These are phyloP conservation scores for Meghimatium bilineatum DNA, from an alignment of 2,888 invertebrate genomes.

Conservation along the genomic window DNA sequence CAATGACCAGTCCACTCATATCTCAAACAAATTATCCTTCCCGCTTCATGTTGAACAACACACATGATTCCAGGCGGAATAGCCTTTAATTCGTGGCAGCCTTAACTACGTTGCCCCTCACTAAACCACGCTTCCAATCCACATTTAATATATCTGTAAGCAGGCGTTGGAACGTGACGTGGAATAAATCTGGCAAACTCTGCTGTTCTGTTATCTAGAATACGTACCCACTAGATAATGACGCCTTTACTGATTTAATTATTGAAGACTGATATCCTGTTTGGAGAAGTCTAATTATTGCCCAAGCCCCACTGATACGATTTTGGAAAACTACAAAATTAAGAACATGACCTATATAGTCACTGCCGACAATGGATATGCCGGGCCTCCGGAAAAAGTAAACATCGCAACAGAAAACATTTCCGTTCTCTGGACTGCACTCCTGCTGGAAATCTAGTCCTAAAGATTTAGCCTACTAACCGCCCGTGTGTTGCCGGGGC, in stretches of 20 bases:
- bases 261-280: background rate
- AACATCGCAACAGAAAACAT: too few species aligned
- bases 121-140: background rate
- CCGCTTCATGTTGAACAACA: background rate
- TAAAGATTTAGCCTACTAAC: too few species aligned
- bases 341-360: too few species aligned
- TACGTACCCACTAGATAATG: background rate
- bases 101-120: background rate
- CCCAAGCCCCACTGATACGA: background rate
- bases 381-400: too few species aligned
- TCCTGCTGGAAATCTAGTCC: too few species aligned
- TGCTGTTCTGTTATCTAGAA: background rate
- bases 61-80: background rate
- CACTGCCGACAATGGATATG: too few species aligned
- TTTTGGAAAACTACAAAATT: too few species aligned
- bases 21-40: background rate
- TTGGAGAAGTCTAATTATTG: background rate
- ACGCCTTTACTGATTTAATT: background rate
- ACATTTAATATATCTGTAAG: background rate
- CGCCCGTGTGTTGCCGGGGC: too few species aligned
- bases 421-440: too few species aligned
- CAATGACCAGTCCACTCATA: slow-evolving; percentile 13
- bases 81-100: background rate
- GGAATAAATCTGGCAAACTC: background rate
- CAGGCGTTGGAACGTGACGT: background rate